Conservation (phyloP, 1,140 invertebrate genomes). For the Ladona fulva region DNA sequence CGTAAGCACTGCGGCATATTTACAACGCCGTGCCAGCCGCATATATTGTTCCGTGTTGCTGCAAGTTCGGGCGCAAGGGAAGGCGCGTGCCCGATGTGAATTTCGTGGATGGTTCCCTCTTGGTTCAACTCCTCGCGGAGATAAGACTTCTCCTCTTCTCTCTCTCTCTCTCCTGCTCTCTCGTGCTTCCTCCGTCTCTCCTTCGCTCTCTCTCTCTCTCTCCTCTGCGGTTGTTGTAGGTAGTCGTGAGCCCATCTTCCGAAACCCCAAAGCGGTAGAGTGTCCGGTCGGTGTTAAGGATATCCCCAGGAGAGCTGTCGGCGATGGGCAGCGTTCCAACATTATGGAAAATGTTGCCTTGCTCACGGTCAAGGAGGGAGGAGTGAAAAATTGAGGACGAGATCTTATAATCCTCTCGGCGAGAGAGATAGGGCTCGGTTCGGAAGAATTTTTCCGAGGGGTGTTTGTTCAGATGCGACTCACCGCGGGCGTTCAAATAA, state of each 20-base stretch:
- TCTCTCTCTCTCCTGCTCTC: not conserved
- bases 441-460: no score
- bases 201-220: not conserved
- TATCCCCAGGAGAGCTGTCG: not conserved
- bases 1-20: not conserved
- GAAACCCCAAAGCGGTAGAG: not conserved
- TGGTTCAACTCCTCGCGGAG: not conserved
- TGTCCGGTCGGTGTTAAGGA: not conserved
- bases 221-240: not conserved
- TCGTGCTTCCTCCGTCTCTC: not conserved
- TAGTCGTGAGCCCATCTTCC: not conserved
- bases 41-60: not conserved
- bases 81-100: not conserved
- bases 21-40: not conserved
- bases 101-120: not conserved
- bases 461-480: no score
- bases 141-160: not conserved
- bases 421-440: not conserved
- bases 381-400: not conserved
- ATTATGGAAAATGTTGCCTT: not conserved
- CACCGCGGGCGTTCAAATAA: no score
- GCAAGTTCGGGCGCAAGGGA: not conserved
- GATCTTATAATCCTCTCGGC: conserved; percentile 9
- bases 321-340: conserved; percentile 6
- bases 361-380: not conserved